These are phyloP conservation scores for Acyrthosiphon pisum DNA, from an alignment of 1,140 invertebrate genomes.

Conservation along the genomic window DNA sequence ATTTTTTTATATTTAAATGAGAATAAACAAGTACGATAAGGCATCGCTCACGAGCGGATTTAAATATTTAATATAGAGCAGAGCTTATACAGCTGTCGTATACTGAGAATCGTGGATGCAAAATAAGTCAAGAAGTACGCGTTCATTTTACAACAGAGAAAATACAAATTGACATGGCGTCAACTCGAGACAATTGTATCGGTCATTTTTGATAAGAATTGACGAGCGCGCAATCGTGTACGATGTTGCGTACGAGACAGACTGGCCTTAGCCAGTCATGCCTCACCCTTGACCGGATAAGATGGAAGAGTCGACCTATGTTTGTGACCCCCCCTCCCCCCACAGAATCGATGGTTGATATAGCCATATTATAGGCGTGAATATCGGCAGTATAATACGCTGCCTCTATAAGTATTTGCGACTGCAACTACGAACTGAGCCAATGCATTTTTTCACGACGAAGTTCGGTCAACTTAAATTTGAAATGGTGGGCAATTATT, in stretches of 20 bases:
- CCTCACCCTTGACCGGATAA: not conserved
- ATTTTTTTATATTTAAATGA: not conserved
- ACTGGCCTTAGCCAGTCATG: not conserved
- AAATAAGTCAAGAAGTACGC: not conserved
- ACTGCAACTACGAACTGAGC: too few relatives aligned
- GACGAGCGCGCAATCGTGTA: not conserved
- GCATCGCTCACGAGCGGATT: not conserved
- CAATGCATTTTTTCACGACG: too few relatives aligned
- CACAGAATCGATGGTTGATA: too few relatives aligned
- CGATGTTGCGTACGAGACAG: not conserved
- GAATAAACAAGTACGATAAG: not conserved
- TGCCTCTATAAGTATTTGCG: too few relatives aligned
- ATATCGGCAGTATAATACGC: too few relatives aligned
- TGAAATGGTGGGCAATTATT: too few relatives aligned
- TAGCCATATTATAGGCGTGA: too few relatives aligned
- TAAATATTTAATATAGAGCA: not conserved
- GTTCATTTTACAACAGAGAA: not conserved
- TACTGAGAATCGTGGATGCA: not conserved
- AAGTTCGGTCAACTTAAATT: too few relatives aligned
- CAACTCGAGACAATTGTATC: not conserved
- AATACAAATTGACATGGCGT: not conserved
- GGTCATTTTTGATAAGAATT: not conserved
- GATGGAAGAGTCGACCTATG: too few relatives aligned
- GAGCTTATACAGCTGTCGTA: not conserved
- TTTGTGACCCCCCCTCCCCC: too few relatives aligned